These are phyloP conservation scores for Serranus cabrilla DNA, from an alignment of 2,797 vertebrate species.

Conservation along the genomic window DNA sequence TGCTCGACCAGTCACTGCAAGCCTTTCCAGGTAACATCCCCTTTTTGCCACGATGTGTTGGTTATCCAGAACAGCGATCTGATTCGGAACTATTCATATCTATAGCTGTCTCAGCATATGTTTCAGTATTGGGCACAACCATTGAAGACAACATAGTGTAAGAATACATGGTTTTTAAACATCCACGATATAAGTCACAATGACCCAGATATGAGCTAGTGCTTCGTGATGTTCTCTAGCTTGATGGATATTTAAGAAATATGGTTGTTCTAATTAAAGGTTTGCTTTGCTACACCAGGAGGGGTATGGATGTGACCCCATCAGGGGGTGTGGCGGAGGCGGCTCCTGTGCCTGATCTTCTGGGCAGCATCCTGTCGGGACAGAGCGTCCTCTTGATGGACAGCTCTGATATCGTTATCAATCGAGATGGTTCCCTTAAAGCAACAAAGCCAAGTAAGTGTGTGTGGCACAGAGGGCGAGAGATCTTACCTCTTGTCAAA, in stretches of 20 bases:
- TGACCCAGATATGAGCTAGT: background rate
- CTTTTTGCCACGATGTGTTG: background rate
- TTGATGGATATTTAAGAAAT: conserved; percentile 11
- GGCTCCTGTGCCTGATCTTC: conserved; percentile 91
- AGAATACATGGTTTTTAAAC: background rate
- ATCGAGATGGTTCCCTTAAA: conserved; percentile 94
- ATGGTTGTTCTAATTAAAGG: conserved; percentile 12
- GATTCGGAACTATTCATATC: background rate
- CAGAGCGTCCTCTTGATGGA: conserved; percentile 97
- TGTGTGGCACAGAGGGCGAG: background rate
- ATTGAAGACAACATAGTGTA: background rate
- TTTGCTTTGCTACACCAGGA: conserved; percentile 66
- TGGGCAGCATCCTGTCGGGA: conserved; percentile 95
- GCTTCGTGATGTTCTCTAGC: background rate
- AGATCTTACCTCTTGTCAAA: background rate
- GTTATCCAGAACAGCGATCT: background rate
- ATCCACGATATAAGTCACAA: background rate
- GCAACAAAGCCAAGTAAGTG: conserved; percentile 87
- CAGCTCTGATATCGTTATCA: conserved; percentile 93
- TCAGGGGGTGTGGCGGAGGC: conserved; percentile 83
- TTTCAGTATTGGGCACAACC: background rate
- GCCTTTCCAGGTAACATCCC: conserved; percentile 88
- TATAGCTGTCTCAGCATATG: background rate
- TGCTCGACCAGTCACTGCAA: conserved; percentile 91
- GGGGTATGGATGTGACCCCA: conserved; percentile 64